Base-by-base conservation (phyloP, 2,113 vertebrate genomes). In the Herpetotheres cachinnans region DNA sequence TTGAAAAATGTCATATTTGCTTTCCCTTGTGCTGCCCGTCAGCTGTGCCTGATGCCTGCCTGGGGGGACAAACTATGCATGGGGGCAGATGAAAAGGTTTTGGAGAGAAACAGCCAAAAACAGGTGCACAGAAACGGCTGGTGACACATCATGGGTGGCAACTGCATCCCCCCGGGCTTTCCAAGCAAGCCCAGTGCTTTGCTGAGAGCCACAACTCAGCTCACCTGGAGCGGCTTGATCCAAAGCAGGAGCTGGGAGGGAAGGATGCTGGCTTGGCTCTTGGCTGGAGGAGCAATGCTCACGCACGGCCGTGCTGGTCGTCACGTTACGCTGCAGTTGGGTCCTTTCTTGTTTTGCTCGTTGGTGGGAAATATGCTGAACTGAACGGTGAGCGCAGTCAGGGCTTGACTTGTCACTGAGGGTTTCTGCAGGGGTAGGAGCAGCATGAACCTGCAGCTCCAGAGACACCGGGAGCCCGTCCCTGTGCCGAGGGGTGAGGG, bases 111-210 rank as follows among this genome's bases (percentile, higher is more conserved):
- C 30, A 8, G 10, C 21, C 36, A 62, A 14, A 10, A 32, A 24
- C 0, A 10, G 32, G 7, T 4, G 0, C 11, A 1, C 0, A 1
- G 52, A 22, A 27, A 2, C 29, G 72, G 22, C 19, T 40, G 1
- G 16, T 7, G 50, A 16, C 58, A 7, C 5, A 1, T 3, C 3
- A 1, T 3, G 20, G 62, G 42, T 72, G 76, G 24, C 44, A 19
- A 18, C 1, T 6, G 21, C 40, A 2, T 36, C 22, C 27, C 42
- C 22, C 0, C 2, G 34, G 21, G 70, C 11, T 56, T 13, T 19
- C 40, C 4, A 47, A n/a, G 46, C 47, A 15, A 42, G 47, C 16
- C n/a, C 71, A 11, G 54, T 2, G 2, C 46, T 34, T 59, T 34
- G 9, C 55, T 25, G 40, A 17, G n/a, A 40, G 30, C 3, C 14